These are phyloP conservation scores for Myiozetetes cayanensis DNA, from an alignment of 2,113 vertebrate genomes.

Conservation along the genomic window DNA sequence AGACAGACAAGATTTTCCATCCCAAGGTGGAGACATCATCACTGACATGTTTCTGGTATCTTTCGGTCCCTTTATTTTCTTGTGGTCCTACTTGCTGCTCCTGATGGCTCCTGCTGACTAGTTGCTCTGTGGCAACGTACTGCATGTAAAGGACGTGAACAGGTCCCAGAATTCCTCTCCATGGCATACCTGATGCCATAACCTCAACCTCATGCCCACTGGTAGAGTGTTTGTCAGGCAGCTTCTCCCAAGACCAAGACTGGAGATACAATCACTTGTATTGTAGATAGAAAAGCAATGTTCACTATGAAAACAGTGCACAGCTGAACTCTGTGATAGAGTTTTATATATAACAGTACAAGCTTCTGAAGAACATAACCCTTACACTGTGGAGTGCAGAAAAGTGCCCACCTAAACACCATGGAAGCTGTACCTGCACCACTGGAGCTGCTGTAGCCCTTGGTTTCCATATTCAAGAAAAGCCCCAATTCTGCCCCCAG, in stretches of 20 bases:
- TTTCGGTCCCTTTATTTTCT: conserved; percentile 4
- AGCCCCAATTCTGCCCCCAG: not conserved
- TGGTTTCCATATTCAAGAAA: not conserved
- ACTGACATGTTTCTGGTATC: not conserved
- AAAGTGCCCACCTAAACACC: not conserved
- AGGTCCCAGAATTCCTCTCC: conserved; percentile 14
- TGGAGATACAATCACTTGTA: not conserved
- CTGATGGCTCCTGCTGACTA: not conserved
- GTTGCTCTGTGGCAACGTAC: conserved; percentile 13
- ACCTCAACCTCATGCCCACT: not conserved
- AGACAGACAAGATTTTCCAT: conserved; percentile 44
- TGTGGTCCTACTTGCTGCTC: conserved; percentile 5
- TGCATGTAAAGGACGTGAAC: not conserved
- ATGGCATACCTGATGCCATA: not conserved
- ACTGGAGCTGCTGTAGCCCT: not conserved
- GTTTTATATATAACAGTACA: not conserved
- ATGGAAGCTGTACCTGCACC: not conserved
- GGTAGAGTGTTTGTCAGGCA: not conserved
- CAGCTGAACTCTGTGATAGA: not conserved
- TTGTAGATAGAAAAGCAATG: not conserved
- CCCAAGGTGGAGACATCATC: conserved; percentile 5
- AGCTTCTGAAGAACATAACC: not conserved
- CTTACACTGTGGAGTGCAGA: not conserved
- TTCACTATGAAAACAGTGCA: not conserved
- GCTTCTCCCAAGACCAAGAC: not conserved